phyloP scores from a whole-genome alignment of 2,888 invertebrate species.

The Epinotia ramella region DNA sequence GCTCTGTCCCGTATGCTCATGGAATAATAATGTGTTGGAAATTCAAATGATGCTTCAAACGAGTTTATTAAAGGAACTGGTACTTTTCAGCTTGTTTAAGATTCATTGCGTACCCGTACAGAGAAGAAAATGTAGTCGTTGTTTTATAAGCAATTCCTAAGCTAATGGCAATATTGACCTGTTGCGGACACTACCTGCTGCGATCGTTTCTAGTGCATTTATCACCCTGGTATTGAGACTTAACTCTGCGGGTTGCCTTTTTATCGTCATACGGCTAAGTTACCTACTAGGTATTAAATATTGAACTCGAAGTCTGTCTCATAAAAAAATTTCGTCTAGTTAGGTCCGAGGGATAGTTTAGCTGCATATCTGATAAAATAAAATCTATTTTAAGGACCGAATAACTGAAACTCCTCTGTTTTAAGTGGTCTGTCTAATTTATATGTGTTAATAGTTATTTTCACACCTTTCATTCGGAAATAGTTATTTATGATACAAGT shows the following conservation, averaged over 20 bases:
- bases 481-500: too few species aligned
- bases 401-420: too few species aligned
- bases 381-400: background rate
- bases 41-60: constrained; percentile 49
- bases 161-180: constrained; percentile 61
- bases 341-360: constrained; percentile 17
- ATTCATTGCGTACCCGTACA: constrained; percentile 46
- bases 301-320: constrained; percentile 48
- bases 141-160: constrained; percentile 55
- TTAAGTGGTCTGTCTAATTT: too few species aligned
- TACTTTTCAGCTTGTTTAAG: constrained; percentile 37
- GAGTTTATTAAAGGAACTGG: constrained; percentile 40
- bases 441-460: too few species aligned
- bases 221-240: constrained; percentile 61
- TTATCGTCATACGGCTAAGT: constrained; percentile 50
- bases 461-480: too few species aligned
- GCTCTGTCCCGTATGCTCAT: constrained; percentile 44
- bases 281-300: constrained; percentile 47
- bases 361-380: background rate
- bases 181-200: constrained; percentile 59
- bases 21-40: constrained; percentile 47
- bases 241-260: constrained; percentile 44
- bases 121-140: constrained; percentile 60
- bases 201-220: constrained; percentile 62
- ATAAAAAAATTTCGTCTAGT: constrained; percentile 6